Base-by-base conservation (phyloP, 2,113 vertebrate species). In the Apaloderma vittatum region DNA sequence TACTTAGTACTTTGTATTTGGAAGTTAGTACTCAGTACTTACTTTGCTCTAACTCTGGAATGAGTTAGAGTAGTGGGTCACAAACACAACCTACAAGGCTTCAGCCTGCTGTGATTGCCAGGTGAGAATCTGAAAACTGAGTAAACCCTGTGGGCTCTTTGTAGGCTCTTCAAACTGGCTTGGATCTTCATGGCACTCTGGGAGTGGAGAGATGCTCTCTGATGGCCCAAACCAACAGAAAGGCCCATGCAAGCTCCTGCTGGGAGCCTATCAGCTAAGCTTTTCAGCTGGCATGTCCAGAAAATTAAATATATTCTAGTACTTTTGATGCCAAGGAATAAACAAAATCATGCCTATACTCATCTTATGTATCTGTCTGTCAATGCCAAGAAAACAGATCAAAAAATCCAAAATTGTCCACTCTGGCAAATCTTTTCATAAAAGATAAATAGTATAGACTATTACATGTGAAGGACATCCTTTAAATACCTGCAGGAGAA, bases 241-340 rank as follows among this genome's bases (percentile, higher is more conserved):
- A 61, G 34, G 2, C 7, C 37, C 51, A 9, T 40, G 12, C 16
- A 43, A 23, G 15, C 6, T 61, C 17, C 34, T 76, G 22, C 17
- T 32, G 22, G 72, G 22, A 51, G 16, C 4, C 93, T 62, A 36
- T 12, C 27, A 73, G 37, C 11, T n/a, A 24, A 76, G 16, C 1
- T 76, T 91, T 52, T 43, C 9, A 8, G 3, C 1, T 32, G 8
- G 4, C 40, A 12, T n/a, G 6, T 12, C n/a, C 0, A 1, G 27
- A 88, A 88, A 93, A 70, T 61, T 1, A 52, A 72, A 55, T 30
- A 5, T 61, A 15, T 51, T 51, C 51, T 51, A 23, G 23, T 84
- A 51, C 12, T 66, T 8, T 46, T 30, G 10, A n/a, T 86, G 40
- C 3, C 11, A 61, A 27, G 11, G 5, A 72, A 79, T 17, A 67